These are phyloP conservation scores for Sinocyclocheilus anshuiensis DNA, from an alignment of 2,113 vertebrate species.

Conservation along the genomic window DNA sequence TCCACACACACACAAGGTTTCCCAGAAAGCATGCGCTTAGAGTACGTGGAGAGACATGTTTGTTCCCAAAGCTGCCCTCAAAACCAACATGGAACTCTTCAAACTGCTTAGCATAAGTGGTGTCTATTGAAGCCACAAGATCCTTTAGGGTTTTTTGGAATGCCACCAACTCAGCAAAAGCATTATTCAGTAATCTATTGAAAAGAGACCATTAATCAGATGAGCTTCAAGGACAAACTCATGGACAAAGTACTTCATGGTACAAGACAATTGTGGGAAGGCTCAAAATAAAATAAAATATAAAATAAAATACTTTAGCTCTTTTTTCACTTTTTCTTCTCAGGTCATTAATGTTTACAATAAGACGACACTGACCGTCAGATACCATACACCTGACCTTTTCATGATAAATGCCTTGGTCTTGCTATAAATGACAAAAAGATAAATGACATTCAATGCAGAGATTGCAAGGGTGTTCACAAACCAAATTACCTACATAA, in stretches of 20 bases:
- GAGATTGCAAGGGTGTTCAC: neutral
- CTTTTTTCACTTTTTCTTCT: constrained; percentile 64
- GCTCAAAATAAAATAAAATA: neutral
- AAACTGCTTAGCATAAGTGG: constrained; percentile 71
- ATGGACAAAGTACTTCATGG: neutral
- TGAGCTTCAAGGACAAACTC: neutral
- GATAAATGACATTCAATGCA: neutral
- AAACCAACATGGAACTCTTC: constrained; percentile 72
- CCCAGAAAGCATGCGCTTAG: constrained; percentile 69
- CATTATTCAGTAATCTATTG: constrained; percentile 72
- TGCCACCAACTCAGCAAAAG: constrained; percentile 73
- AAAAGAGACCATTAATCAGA: neutral
- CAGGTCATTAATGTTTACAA: constrained; percentile 68
- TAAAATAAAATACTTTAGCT: constrained; percentile 39
- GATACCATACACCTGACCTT: constrained; percentile 66
- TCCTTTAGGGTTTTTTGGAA: constrained; percentile 80
- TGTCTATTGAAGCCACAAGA: constrained; percentile 71
- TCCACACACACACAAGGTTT: constrained; percentile 75
- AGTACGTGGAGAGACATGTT: constrained; percentile 65
- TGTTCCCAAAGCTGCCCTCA: constrained; percentile 72
- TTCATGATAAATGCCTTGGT: constrained; percentile 68
- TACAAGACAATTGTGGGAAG: neutral
- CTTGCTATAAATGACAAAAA: constrained; percentile 59
- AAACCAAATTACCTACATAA: neutral
- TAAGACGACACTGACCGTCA: constrained; percentile 62